Evolutionary conservation across 2,888 invertebrate genomes (phyloP), one percentile per base, ranked within the genome.

Genomic region (Aspidapion aeneum): DNA sequence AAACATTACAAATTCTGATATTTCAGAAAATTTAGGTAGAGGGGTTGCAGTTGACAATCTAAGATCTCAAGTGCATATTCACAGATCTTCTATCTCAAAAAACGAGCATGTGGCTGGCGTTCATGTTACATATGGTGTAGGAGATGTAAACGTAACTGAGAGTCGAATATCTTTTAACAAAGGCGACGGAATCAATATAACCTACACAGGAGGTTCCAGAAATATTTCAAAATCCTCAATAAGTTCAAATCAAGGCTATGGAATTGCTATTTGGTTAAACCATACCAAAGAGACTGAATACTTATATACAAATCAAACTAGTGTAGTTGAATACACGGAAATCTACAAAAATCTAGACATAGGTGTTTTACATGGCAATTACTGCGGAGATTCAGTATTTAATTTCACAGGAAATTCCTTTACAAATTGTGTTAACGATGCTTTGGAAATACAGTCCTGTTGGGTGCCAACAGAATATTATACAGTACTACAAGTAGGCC

Each of bases 131-230:
- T 91, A 88, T 71, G 99, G 98, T 1, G 96, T 93, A 0, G 96
- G 96, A 1, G 96, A 98, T 78, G 86, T 99, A 0, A 96, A 98
- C 78, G 85, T 99, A 1, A 97, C 98, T 18, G 89, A 91, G 72
- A 94, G 95, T 68, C 85, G 90, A 72, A 90, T 99, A 69, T 90
- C 91, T 18, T 91, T 93, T 71, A 99, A 99, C 77, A 86, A 89
- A 74, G 96, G 96, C 1, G 96, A 96, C 74, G 99, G 98, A 0
- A 85, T 99, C 9, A 99, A 99, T 78, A 90, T 99, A 12, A 96
- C 97, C 0, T 94, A 94, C 65, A 91, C 93, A 1, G 98, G 99
- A 0, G 99, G 99, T 0, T 91, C 91, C 72, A 86, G 95, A 67
- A 96, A 98, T 74, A 86, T 99, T 65, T 97, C 98, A 12, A 85